phyloP scores from a whole-genome alignment of 1,140 invertebrate genomes.

The Cotesia typhae region DNA sequence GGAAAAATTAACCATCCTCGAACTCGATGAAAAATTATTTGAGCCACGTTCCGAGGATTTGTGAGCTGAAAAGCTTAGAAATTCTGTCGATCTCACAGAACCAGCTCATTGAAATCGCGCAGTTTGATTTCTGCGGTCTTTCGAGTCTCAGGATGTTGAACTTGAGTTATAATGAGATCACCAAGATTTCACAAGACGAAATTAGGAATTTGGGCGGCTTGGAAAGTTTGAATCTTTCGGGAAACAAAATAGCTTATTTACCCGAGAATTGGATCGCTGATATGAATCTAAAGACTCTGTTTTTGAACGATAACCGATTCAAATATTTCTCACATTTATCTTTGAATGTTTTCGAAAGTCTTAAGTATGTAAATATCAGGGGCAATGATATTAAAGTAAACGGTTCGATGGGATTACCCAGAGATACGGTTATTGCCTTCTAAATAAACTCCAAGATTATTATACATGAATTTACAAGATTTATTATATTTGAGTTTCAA shows the following conservation, averaged over 20 bases:
- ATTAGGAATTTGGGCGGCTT: neutral
- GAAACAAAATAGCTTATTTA: neutral
- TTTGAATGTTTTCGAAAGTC: slow-evolving; percentile 23
- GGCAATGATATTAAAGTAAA: slow-evolving; percentile 31
- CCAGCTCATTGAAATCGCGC: neutral
- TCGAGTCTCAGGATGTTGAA: neutral
- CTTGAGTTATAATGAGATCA: neutral
- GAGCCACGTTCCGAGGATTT: slow-evolving; percentile 11
- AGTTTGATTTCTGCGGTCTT: neutral
- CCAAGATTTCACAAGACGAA: neutral
- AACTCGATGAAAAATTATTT: slow-evolving; percentile 19
- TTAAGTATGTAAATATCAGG: slow-evolving; percentile 31
- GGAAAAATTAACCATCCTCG: neutral
- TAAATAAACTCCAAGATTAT: no score
- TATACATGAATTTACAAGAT: no score
- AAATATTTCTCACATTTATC: neutral
- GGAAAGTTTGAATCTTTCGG: neutral
- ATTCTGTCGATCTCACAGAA: slow-evolving; percentile 17
- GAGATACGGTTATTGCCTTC: no score
- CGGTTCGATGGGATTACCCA: neutral
- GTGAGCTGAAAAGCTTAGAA: slow-evolving; percentile 1
- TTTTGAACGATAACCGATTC: slow-evolving; percentile 9
- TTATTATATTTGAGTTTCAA: no score
- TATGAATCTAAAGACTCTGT: neutral
- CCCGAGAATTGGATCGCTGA: neutral